Evolutionary conservation across 2,797 vertebrate species (phyloP), one percentile per base, ranked within the genome.

Genomic region (Typhlichthys eigenmanni): DNA sequence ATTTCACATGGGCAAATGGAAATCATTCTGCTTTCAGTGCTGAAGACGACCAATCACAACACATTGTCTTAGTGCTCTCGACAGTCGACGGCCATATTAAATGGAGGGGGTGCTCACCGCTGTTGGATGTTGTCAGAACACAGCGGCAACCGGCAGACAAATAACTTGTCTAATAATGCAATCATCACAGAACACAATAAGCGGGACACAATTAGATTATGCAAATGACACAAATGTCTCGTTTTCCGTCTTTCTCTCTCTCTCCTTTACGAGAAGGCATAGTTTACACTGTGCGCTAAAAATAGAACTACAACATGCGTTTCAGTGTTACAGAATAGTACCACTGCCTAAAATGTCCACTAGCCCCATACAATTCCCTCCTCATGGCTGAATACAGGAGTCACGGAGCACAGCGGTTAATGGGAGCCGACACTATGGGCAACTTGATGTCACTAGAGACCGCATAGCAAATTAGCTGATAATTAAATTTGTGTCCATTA

Each of bases 401-500:
- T 85, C 80, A 83, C 4, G 24, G 75, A 81, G 71, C 68, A 72
- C 58, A 73, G 68, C 78, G 52, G 81, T 85, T 94, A 93, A 93
- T 92, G 83, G 82, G 76, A 91, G 81, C 57, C 74, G 91, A 92
- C 92, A 90, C 87, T 79, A 88, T 73, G 83, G 87, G 88, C 86
- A 91, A 91, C 89, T 90, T 87, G 64, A 60, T 87, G 90, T 91
- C 91, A 89, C 89, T 66, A 86, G 81, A 86, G 93, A 93, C 91
- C 84, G 91, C 92, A 86, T 69, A 86, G 87, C 85, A 95, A 95
- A 93, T 95, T 93, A 95, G 86, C 88, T 83, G 93, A 93, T 94
- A 94, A 95, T 96, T 95, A 93, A 90, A 94, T 93, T 93, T 93
- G 91, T 92, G 88, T 92, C 88, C 87, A 93, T 94, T 92, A 89